A percentile compares a stretch with the other conserved stretches of the same genome.
phyloP scores from a whole-genome alignment of 2,888 invertebrate genomes.

The Suillia variegata region DNA sequence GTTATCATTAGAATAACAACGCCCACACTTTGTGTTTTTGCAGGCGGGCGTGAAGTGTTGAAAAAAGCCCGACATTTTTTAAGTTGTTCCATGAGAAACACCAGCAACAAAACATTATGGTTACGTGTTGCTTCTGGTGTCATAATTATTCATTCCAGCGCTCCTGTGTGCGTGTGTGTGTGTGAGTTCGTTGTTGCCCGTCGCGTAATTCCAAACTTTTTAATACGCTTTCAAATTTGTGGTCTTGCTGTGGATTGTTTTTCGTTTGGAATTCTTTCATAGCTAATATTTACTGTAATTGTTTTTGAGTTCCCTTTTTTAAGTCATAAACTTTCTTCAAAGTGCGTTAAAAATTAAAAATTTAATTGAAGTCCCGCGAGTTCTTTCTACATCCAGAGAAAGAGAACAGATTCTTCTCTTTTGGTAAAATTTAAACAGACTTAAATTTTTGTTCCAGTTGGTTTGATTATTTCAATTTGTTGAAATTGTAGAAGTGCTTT shows the following conservation, averaged over 20 bases:
- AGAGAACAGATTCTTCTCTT: too few species aligned
- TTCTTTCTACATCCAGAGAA: too few species aligned
- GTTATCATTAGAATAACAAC: conserved; percentile 51
- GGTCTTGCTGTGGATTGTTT: background rate
- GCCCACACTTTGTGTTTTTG: conserved; percentile 24
- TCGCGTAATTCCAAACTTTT: conserved; percentile 3
- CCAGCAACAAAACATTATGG: background rate
- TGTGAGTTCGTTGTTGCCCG: too few species aligned
- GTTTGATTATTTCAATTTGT: too few species aligned
- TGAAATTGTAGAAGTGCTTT: too few species aligned
- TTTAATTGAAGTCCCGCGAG: too few species aligned
- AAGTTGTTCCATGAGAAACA: background rate
- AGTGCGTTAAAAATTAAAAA: too few species aligned
- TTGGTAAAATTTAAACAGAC: too few species aligned
- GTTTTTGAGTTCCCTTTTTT: background rate
- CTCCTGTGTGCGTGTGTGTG: too few species aligned
- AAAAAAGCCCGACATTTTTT: background rate
- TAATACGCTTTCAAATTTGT: conserved; percentile 11
- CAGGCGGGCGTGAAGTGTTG: background rate
- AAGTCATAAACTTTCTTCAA: background rate
- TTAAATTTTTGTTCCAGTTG: too few species aligned
- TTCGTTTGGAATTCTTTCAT: background rate
- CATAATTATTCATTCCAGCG: conserved; percentile 15
- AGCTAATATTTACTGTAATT: background rate
- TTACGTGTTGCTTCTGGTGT: conserved; percentile 18